These are phyloP conservation scores for Trichoplusia ni DNA, from an alignment of 1,140 invertebrate genomes.

Conservation along the genomic window DNA sequence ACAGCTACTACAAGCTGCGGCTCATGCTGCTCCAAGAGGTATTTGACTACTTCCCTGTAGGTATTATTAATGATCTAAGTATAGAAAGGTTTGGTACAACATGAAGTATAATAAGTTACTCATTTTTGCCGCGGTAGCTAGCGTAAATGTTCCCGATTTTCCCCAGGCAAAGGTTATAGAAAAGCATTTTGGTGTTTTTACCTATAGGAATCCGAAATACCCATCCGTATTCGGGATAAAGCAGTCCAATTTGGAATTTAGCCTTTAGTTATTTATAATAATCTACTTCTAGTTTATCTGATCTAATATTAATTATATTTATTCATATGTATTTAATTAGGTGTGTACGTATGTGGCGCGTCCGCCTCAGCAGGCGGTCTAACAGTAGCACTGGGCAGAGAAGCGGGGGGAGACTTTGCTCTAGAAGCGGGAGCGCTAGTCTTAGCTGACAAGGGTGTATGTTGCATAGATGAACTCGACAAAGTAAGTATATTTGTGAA, in stretches of 20 bases:
- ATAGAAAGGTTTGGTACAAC: too few species aligned
- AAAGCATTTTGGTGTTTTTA: too few species aligned
- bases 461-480: conserved; percentile 98
- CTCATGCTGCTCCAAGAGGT: conserved; percentile 91
- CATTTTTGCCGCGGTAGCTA: too few species aligned
- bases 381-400: conserved; percentile 91
- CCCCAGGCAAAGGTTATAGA: too few species aligned
- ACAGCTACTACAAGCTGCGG: conserved; percentile 92
- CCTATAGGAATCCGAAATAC: too few species aligned
- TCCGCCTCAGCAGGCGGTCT: conserved; percentile 92
- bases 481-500: conserved; percentile 93
- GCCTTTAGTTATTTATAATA: too few species aligned
- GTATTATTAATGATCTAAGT: conserved; percentile 41
- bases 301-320: not conserved
- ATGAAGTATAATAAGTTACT: too few species aligned
- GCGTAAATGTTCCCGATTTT: too few species aligned
- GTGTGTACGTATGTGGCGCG: conserved; percentile 95
- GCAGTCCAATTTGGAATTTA: too few species aligned
- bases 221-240: too few species aligned
- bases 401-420: conserved; percentile 89
- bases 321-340: conserved; percentile 59
- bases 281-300: too few species aligned
- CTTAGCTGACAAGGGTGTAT: conserved; percentile 92
- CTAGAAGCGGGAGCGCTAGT: conserved; percentile 94
- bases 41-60: too few species aligned